A percentile compares a stretch with the other conserved stretches of the same genome.
These are phyloP conservation scores for Pheosia gnoma DNA, from an alignment of 2,888 invertebrate species.

Conservation along the genomic window DNA sequence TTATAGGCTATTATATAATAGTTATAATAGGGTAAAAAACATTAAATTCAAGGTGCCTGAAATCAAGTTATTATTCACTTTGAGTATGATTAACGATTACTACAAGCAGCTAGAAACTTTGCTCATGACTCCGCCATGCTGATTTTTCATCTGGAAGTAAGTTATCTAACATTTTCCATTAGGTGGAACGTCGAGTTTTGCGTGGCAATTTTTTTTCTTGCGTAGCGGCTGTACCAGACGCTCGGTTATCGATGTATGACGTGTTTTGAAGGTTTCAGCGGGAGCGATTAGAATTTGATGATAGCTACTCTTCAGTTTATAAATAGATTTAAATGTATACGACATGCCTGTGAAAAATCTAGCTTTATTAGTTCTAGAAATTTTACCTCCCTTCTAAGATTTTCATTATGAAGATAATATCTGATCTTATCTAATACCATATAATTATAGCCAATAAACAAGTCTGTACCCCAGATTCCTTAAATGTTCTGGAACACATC, in stretches of 20 bases:
- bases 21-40: neutral
- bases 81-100: conserved; percentile 35
- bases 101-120: conserved; percentile 23
- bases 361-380: too few relatives aligned
- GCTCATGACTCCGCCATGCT: conserved; percentile 15
- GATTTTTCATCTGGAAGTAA: conserved; percentile 28
- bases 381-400: too few relatives aligned
- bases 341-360: too few relatives aligned
- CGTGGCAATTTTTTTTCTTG: neutral
- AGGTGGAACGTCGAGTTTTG: neutral
- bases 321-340: neutral
- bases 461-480: too few relatives aligned
- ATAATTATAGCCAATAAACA: too few relatives aligned
- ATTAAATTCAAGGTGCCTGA: conserved; percentile 8
- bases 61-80: conserved; percentile 34
- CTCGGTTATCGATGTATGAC: neutral
- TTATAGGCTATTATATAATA: too few relatives aligned
- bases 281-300: neutral
- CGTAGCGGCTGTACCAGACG: neutral
- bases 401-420: too few relatives aligned
- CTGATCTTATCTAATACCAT: too few relatives aligned
- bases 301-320: neutral
- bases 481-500: too few relatives aligned
- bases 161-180: conserved; percentile 14
- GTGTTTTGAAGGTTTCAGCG: neutral